phyloP scores from a whole-genome alignment of 1,140 invertebrate genomes.

The Hycleus phaleratus region DNA sequence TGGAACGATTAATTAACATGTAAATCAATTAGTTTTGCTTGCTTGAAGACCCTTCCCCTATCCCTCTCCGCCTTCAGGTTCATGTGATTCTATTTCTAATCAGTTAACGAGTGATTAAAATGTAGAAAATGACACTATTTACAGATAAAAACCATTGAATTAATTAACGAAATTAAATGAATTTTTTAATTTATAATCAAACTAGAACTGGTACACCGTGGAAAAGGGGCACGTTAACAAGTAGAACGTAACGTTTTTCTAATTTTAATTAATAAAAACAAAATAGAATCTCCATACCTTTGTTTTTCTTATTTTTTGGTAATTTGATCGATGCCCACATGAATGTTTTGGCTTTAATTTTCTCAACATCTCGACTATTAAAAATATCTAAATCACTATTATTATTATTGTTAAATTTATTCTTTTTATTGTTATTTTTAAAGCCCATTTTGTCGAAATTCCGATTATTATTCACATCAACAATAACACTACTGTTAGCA shows the following conservation, averaged over 20 bases:
- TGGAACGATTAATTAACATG: no score
- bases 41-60: no score
- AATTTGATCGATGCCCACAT: conserved; percentile 34
- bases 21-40: no score
- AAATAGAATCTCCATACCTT: conserved; percentile 19
- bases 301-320: conserved; percentile 23
- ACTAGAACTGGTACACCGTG: conserved; percentile 4
- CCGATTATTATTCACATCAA: conserved; percentile 31
- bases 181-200: not conserved
- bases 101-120: no score
- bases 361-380: conserved; percentile 22
- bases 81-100: no score
- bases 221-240: conserved; percentile 3
- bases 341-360: conserved; percentile 31
- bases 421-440: conserved; percentile 26
- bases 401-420: conserved; percentile 18
- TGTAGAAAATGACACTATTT: no score
- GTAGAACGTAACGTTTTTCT: conserved; percentile 8
- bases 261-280: not conserved
- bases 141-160: no score
- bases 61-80: no score
- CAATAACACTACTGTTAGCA: conserved; percentile 23
- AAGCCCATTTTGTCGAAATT: conserved; percentile 23
- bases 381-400: conserved; percentile 34
- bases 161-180: no score